Evolutionary conservation across 2,113 vertebrate species (phyloP), one percentile per base, ranked within the genome.

Genomic region (Sakesphorus luctuosus): DNA sequence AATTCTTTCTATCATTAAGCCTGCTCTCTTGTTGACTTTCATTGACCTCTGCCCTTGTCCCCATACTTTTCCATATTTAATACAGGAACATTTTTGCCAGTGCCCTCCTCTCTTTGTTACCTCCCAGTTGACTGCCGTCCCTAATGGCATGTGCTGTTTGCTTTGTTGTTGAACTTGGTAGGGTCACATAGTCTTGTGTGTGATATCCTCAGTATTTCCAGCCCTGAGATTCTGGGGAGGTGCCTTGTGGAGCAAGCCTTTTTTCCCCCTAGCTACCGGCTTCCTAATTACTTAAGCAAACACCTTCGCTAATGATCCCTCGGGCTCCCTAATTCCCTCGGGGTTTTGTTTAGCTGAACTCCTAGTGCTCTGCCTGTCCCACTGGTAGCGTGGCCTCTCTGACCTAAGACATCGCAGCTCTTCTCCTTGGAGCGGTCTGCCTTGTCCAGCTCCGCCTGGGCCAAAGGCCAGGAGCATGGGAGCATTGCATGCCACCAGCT

Each of bases 131-230:
- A 97, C 77, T 96, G 97, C 97, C 94, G 97, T 96, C 97, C 97
- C 97, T 97, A 97, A 98, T 97, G 98, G 98, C 98, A 98, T 98
- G 98, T 97, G 98, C 98, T 99, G 98, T 99, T 99, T 99, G 98
- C 97, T 98, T 98, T 99, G 99, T 98, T 99, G 99, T 99, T 99
- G 99, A 99, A 99, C 99, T 99, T 99, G 99, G 98, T 97, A 95
- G 98, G 96, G 98, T 98, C 98, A 98, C 97, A 97, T 97, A 98
- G 97, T 97, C 98, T 94, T 97, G 90, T 73, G 96, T 97, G 97
- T 93, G 97, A 97, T 98, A 98, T 98, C 98, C 98, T 97, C 98
- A 96, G 97, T 98, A 98, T 98, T 98, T 97, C 98, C 98, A 99
- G 98, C 98, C 97, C 97, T 87, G 97, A 88, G 94, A 97, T 98